Conservation (phyloP, 2,113 vertebrate genomes). For the Acrocephalus kingi region DNA sequence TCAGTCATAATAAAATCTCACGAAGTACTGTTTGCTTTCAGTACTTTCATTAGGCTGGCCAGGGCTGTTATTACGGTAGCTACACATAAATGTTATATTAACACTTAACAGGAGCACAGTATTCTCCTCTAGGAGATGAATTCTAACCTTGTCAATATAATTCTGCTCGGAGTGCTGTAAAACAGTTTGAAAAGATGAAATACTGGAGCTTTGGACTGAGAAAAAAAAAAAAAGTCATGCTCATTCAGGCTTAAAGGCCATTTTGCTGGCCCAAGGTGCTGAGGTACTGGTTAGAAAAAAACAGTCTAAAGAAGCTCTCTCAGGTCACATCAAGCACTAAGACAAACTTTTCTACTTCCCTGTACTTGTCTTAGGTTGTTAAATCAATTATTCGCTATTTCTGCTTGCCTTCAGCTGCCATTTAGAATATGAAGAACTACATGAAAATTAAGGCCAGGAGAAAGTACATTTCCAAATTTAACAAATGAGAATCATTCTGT, state of each 20-base stretch:
- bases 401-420: conserved; percentile 66
- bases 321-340: conserved; percentile 77
- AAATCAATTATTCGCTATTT: conserved; percentile 77
- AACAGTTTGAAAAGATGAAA: conserved; percentile 82
- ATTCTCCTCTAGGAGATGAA: conserved; percentile 85
- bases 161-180: conserved; percentile 78
- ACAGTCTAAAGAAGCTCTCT: conserved; percentile 73
- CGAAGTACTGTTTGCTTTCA: conserved; percentile 82
- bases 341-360: conserved; percentile 72
- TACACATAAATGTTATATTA: conserved; percentile 93
- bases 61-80: conserved; percentile 80
- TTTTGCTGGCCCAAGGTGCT: conserved; percentile 81
- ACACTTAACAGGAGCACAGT: conserved; percentile 84
- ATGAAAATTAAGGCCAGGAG: conserved; percentile 63
- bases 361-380: conserved; percentile 81
- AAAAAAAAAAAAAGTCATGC: conserved; percentile 69
- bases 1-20: conserved; percentile 83
- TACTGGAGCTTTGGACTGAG: conserved; percentile 68
- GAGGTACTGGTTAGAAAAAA: conserved; percentile 72
- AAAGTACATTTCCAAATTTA: conserved; percentile 61
- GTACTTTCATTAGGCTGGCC: conserved; percentile 81
- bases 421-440: conserved; percentile 62
- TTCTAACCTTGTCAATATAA: conserved; percentile 91
- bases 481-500: conserved; percentile 61
- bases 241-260: conserved; percentile 91